phyloP scores from a whole-genome alignment of 1,140 invertebrate genomes.

The Pseudomyrmex cubaensis region DNA sequence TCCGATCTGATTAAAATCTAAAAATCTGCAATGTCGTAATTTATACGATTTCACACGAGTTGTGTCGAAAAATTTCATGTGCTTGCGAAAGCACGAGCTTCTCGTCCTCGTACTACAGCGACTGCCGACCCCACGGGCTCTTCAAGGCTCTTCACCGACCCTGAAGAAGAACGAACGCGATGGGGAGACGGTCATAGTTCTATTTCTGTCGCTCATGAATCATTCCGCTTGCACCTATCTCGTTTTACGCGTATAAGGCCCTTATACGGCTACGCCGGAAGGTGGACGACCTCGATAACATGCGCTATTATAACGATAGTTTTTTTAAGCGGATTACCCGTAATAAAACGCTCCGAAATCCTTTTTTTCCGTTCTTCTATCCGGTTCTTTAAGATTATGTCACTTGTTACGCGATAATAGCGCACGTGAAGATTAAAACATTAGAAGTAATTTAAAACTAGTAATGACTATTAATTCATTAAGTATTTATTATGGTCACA shows the following conservation, averaged over 20 bases:
- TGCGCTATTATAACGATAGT: slow-evolving; percentile 5
- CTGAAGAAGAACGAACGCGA: slow-evolving; percentile 74
- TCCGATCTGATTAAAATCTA: slow-evolving; percentile 25
- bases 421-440: not conserved
- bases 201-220: slow-evolving; percentile 84
- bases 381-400: not conserved
- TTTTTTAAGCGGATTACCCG: slow-evolving; percentile 18
- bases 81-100: slow-evolving; percentile 66
- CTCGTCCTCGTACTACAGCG: slow-evolving; percentile 80
- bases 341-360: not conserved
- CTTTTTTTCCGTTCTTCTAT: not conserved
- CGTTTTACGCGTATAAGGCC: slow-evolving; percentile 63
- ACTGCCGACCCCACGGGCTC: slow-evolving; percentile 72
- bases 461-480: not conserved
- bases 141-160: slow-evolving; percentile 69
- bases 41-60: slow-evolving; percentile 11
- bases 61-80: slow-evolving; percentile 26
- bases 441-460: not conserved
- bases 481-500: no score
- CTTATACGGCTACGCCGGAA: slow-evolving; percentile 53
- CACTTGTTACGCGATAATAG: not conserved
- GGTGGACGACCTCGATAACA: slow-evolving; percentile 50
- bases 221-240: slow-evolving; percentile 81
- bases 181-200: slow-evolving; percentile 80
- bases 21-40: slow-evolving; percentile 5